Evolutionary conservation across 1,140 invertebrate genomes (phyloP), one percentile per base, ranked within the genome.

Genomic region (Drosophila melanica): DNA sequence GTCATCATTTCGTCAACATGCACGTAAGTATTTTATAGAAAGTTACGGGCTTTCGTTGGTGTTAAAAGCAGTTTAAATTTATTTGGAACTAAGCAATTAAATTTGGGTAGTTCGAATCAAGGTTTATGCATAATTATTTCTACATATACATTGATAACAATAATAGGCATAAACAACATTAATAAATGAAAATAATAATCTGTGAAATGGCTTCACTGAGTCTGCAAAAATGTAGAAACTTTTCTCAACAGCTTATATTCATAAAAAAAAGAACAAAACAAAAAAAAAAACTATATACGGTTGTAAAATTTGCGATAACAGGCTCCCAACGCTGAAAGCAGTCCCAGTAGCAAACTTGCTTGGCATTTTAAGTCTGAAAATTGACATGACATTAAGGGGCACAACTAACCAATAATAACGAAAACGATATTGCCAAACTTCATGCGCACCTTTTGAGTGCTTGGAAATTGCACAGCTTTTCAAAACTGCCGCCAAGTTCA

Each of bases 401-500:
- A 14, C 67, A 62, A 70, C 76, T 73, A 65, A 47, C 71, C 63
- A 82, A 74, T 74, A 78, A 79, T 84, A 73, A 79, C 41, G 30
- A 5, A 55, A 63, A 63, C 48, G 54, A 59, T 47, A 59, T 14
- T 45, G 63, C 55, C 37, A 67, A 72, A 67, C 67, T 81, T 73
- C 63, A 9, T 39, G 45, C 14, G 41, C 44, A 58, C 42, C 53
- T 48, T 58, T 9, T 16, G 37, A 33, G 4, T 7, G 27, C 35
- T 16, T 23, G 35, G 18, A 57, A 64, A 63, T 47, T 23, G 67
- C 53, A 57, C 53, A 65, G 63, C 50, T 71, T 75, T 70, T 53
- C 50, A 75, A 63, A 85, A 80, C 68, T 80, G 81, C 72, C 71
- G 71, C 62, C 81, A 87, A 81, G 82, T 79, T 86, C 79, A 76